Percentiles rank a stretch among this genome's conserved stretches.
These are phyloP conservation scores for Pterostichus madidus DNA, from an alignment of 2,888 invertebrate species.

Conservation along the genomic window DNA sequence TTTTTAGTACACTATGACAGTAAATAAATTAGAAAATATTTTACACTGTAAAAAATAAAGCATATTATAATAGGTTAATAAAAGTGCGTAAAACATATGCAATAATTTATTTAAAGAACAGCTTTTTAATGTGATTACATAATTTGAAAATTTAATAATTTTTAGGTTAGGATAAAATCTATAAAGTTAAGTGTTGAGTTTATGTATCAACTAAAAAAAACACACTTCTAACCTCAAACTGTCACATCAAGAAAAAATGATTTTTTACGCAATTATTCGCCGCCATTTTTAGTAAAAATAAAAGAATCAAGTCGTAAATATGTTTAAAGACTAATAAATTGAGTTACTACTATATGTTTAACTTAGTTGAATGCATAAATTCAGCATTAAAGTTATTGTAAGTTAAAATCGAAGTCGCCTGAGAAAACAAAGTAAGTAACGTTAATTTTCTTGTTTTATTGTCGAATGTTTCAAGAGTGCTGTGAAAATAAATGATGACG, in stretches of 20 bases:
- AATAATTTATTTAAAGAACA: not conserved
- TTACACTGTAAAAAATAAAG: not conserved
- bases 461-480: no score
- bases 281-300: no score
- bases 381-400: not conserved
- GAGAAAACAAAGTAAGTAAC: not conserved
- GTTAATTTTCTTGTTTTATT: no score
- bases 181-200: no score
- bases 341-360: no score
- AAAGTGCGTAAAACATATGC: not conserved
- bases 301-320: not conserved
- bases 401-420: not conserved
- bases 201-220: no score
- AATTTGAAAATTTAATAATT: no score
- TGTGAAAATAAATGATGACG: no score
- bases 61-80: not conserved
- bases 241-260: no score
- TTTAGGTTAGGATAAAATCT: no score
- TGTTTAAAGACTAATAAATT: not conserved
- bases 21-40: not conserved
- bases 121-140: not conserved
- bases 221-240: no score
- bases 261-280: not conserved
- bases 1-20: constrained; percentile 28
- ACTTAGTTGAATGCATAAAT: no score